Base-by-base conservation (phyloP, 2,113 vertebrate species). In the Perccottus glenii region DNA sequence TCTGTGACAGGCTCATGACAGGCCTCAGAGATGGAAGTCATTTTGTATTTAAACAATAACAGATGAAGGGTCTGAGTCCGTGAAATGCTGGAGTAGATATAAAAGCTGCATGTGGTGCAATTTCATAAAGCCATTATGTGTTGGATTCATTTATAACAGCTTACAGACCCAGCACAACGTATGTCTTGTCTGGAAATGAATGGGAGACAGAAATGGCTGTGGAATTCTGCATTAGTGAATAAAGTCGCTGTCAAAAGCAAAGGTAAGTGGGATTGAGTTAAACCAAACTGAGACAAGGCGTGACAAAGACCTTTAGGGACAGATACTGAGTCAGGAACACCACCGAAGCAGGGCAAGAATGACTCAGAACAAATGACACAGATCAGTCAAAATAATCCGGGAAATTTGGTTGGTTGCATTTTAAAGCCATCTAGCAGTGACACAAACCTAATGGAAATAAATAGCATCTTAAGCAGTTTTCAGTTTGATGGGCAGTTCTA, bases 31-130 rank as follows among this genome's bases (percentile, higher is more conserved):
- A 85, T 76, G 48, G 36, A 79, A 61, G 53, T 71, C 55, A 67
- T 87, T 84, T 83, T 48, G 62, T 64, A 59, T 81, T 69, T 47
- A 75, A 85, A 83, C 77, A 85, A 67, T 60, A 82, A 78, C 67
- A 65, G 63, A 77, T 75, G 63, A 66, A 68, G 15, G 19, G 16
- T 43, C 60, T 48, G 42, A 59, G 27, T 63, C 27, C 4, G 56
- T 60, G 66, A 64, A 71, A 63, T 62, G 63, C 69, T 36, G 48
- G 46, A 33, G 68, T 38, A 58, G 60, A 68, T 57, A 64, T 59
- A 69, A 27, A 78, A 67, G 33, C 57, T 73, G 61, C 64, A 48
- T 44, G 60, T 70, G 16, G 40, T 70, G 61, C 68, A 15, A 48
- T 69, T 61, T 45, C 14, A 66, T 38, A 75, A 64, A 55, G 67